Evolutionary conservation across 2,888 invertebrate genomes (phyloP).

Genomic region (Pyrochroa serraticornis): DNA sequence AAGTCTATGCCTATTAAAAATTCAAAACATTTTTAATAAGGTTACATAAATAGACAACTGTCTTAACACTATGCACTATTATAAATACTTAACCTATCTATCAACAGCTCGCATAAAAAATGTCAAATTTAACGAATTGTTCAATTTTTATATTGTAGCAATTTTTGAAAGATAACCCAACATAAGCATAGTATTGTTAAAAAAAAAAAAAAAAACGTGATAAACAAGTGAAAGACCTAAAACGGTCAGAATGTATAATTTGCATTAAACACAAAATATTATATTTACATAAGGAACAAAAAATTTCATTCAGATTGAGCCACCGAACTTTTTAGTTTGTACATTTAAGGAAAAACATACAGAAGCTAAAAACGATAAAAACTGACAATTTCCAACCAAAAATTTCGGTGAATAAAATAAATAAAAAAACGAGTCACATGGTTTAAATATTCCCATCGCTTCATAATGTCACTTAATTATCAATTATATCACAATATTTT

Average conservation of each 20-base stretch:
- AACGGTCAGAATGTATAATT: slow-evolving; percentile 34
- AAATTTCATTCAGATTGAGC: slow-evolving; percentile 23
- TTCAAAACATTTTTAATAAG: slow-evolving; percentile 50
- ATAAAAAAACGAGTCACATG: slow-evolving; percentile 3
- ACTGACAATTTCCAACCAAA: neutral
- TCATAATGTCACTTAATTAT: slow-evolving; percentile 34
- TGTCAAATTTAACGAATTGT: slow-evolving; percentile 30
- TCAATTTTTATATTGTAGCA: slow-evolving; percentile 11
- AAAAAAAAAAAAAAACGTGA: slow-evolving; percentile 15
- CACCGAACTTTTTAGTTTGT: slow-evolving; percentile 5
- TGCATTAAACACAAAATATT: slow-evolving; percentile 30
- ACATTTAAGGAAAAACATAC: neutral
- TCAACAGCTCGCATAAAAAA: slow-evolving; percentile 44
- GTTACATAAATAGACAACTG: slow-evolving; percentile 51
- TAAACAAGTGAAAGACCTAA: slow-evolving; percentile 29
- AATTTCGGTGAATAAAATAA: slow-evolving; percentile 5
- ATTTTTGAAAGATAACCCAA: slow-evolving; percentile 26
- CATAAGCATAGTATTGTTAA: slow-evolving; percentile 21
- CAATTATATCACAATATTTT: slow-evolving; percentile 40
- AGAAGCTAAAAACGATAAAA: neutral
- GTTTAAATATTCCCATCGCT: slow-evolving; percentile 2
- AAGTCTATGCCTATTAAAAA: slow-evolving; percentile 55
- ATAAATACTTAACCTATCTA: slow-evolving; percentile 53
- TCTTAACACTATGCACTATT: slow-evolving; percentile 53
- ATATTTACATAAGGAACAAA: slow-evolving; percentile 30